A percentile compares a stretch with the other conserved stretches of the same genome.
Evolutionary conservation across 2,797 vertebrate genomes (phyloP).

Genomic region (Crax fasciolata): DNA sequence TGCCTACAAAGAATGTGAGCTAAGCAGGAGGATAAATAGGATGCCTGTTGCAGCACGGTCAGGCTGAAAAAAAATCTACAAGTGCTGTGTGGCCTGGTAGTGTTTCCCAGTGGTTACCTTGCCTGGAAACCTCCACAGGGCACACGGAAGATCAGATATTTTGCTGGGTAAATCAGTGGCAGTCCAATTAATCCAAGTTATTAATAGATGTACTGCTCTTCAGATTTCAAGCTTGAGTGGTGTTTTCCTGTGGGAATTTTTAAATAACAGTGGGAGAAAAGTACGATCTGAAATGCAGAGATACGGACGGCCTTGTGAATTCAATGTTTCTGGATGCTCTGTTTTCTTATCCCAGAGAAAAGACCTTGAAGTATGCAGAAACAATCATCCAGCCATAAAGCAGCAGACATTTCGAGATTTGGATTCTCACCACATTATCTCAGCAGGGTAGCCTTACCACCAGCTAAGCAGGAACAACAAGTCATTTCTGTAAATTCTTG

Average conservation of each 20-base stretch:
- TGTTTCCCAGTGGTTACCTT: background rate
- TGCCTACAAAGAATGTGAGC: background rate
- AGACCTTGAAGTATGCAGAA: background rate
- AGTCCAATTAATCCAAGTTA: background rate
- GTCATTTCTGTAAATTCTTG: background rate
- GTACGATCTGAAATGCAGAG: background rate
- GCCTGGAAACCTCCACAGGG: background rate
- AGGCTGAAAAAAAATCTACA: background rate
- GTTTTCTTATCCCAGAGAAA: background rate
- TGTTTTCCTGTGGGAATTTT: constrained; percentile 12
- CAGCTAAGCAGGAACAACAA: background rate
- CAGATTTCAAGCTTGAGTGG: background rate
- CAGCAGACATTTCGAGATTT: background rate
- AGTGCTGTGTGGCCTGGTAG: background rate
- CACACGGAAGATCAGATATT: background rate
- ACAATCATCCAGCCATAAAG: background rate
- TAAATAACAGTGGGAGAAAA: background rate
- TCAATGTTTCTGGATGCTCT: background rate
- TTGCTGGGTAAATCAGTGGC: background rate
- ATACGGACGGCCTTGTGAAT: background rate
- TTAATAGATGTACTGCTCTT: constrained; percentile 21
- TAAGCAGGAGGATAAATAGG: background rate
- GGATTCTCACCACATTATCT: background rate
- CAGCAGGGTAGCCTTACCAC: background rate
- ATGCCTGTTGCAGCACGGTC: background rate